Percentiles rank a stretch among this genome's conserved stretches.
phyloP scores from a whole-genome alignment of 2,797 vertebrate species.

The Pseudochirops corinnae region DNA sequence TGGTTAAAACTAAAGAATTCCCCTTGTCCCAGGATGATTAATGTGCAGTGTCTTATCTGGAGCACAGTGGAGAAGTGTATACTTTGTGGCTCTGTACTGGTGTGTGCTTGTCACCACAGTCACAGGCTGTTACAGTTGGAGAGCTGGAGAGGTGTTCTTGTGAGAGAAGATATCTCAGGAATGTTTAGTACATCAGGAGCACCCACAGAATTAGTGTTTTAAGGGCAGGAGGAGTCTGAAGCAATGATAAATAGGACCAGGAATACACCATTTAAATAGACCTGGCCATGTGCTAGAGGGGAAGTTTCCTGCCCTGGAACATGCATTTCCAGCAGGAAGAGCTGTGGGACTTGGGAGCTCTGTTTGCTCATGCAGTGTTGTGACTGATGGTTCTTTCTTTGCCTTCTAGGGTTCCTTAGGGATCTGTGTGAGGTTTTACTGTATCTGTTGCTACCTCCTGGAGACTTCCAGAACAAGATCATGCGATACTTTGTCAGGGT shows the following conservation, averaged over 20 bases:
- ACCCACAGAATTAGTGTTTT: constrained; percentile 42
- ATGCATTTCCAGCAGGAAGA: background rate
- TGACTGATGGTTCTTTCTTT: constrained; percentile 56
- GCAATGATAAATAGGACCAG: background rate
- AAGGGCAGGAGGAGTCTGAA: background rate
- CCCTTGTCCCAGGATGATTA: constrained; percentile 40
- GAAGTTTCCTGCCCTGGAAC: background rate
- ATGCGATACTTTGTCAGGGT: constrained; percentile 99
- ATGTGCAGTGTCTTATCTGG: constrained; percentile 30
- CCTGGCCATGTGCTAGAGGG: background rate
- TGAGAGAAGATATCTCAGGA: background rate
- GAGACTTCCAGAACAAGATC: constrained; percentile 99
- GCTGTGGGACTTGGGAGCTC: background rate
- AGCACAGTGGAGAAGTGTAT: constrained; percentile 10
- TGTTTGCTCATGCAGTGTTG: background rate
- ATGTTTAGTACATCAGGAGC: constrained; percentile 34
- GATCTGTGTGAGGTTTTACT: constrained; percentile 99
- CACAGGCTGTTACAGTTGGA: constrained; percentile 12
- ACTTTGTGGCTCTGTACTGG: constrained; percentile 31
- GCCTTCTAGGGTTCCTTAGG: constrained; percentile 93
- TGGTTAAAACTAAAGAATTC: constrained; percentile 31
- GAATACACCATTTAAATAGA: too few species aligned
- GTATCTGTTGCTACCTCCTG: constrained; percentile 99
- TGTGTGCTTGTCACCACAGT: constrained; percentile 43
- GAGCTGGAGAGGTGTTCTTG: constrained; percentile 20